Conservation (phyloP, 2,113 vertebrate genomes). For the Scortum barcoo region DNA sequence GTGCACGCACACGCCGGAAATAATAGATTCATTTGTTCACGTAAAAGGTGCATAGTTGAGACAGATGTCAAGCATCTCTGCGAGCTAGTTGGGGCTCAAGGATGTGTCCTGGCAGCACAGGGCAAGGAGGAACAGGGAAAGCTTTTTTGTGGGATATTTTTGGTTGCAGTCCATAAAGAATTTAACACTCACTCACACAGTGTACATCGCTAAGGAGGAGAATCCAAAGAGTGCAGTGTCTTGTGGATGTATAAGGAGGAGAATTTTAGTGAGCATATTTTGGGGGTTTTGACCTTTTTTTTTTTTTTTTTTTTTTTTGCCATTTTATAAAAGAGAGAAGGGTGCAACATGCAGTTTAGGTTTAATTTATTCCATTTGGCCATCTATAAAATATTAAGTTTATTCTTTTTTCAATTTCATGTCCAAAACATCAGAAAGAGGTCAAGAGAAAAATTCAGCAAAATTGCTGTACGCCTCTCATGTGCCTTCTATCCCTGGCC, state of each 20-base stretch:
- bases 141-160: constrained; percentile 77
- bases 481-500: constrained; percentile 52
- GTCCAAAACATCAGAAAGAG: constrained; percentile 43
- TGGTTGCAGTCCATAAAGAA: constrained; percentile 76
- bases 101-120: constrained; percentile 19
- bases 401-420: constrained; percentile 1
- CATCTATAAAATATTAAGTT: neutral
- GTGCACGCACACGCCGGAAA: neutral
- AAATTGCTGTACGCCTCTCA: constrained; percentile 55
- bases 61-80: constrained; percentile 28
- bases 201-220: constrained; percentile 57
- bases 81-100: constrained; percentile 34
- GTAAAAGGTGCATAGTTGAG: constrained; percentile 15
- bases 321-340: neutral
- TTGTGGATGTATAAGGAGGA: constrained; percentile 30
- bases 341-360: neutral
- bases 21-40: constrained; percentile 15
- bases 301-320: neutral
- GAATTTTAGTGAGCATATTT: constrained; percentile 31
- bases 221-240: constrained; percentile 38
- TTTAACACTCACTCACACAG: constrained; percentile 72
- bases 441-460: constrained; percentile 13
- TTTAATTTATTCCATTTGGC: neutral
- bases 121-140: constrained; percentile 45
- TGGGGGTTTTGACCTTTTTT: constrained; percentile 1